Evolutionary conservation across 2,888 invertebrate species (phyloP), one percentile per base, ranked within the genome.

Genomic region (Eutolmus rufibarbis): DNA sequence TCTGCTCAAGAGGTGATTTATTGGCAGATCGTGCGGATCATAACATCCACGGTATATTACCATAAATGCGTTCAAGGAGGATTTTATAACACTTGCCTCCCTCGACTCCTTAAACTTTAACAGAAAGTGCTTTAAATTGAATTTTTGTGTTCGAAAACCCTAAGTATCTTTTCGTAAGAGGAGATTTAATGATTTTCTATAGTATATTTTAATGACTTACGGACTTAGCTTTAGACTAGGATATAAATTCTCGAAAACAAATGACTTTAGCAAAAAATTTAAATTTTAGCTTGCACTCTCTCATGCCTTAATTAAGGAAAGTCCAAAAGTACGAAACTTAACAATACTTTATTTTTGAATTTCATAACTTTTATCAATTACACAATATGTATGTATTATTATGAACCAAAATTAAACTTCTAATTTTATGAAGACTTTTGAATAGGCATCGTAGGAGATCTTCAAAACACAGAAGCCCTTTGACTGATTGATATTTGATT

Each of bases 1-100:
- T 78, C 78, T 78, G 78, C 43, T 78, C 78, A 78, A 34, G 78
- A 43, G 23, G 43, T 78, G 78, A 78, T 78, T 78, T 78, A 78
- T 78, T 78, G 78, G 40, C 14, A 43, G 43, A 40, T 40, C 78
- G 78, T 78, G 78, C 19, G 43, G 40, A 78, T 78, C 37, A 78
- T 43, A 78, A 78, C 40, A 78, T 40, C 40, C 78, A 43, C 37
- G 40, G 37, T 78, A 5, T 40, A 78, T 40, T 78, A 40, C 78
- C 78, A 40, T 43, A 78, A 78, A 40, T 78, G 37, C 43, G 78
- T 37, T 28, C 37, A 78, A 78, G 40, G 37, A 40, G n/a, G 43
- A 43, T 78, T 78, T 78, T 78, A 46, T 43, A 43, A 43, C 12
- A 46, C 43, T 23, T 40, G n/a, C 46, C 43, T 78, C n/a, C 57